Base-by-base conservation (phyloP, 2,888 invertebrate species). In the Timema podura region DNA sequence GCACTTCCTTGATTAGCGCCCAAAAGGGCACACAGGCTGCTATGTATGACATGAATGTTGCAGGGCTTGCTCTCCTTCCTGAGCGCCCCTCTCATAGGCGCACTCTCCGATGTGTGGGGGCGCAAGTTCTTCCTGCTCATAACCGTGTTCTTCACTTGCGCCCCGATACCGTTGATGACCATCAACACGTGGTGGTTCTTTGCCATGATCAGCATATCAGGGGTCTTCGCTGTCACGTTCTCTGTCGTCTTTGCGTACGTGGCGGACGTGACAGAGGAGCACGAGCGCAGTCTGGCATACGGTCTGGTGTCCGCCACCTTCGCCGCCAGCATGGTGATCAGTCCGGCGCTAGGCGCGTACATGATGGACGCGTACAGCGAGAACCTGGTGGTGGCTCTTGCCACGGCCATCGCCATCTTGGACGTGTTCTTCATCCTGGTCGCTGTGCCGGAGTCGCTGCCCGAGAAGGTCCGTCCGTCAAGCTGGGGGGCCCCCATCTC, bases 171-270 rank as follows among this genome's bases (percentile, higher is more conserved):
- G 69, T 87, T 99, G 73, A 98, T 99, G 95, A 95, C 95, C 79
- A 92, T 99, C 80, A 98, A 98, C 85, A 96, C 98, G 66, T 98
- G 95, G 95, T 98, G 96, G 96, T 99, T 98, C 83, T 99, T 99
- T 84, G 96, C 98, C 72, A 94, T 98, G 92, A 95, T 98, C 84
- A 96, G 96, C 80, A 95, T 99, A 81, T 97, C 96, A 77, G 99
- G 99, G 73, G 92, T 98, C 76, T 99, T 99, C 84, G 96, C 98
- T 69, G 99, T 99, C 75, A 99, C 99, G 66, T 99, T 99, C 85
- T 97, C 97, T 77, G 98, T 99, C 70, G 98, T 99, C 70, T 97
- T 99, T 84, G 99, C 99, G 67, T 99, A 99, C 84, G 99, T 99
- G 74, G 98, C 99, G 57, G 99, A 99, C 84, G 96, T 99, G 69